Evolutionary conservation across 2,888 invertebrate species (phyloP), one percentile per base, ranked within the genome.

Genomic region (Vanessa cardui): DNA sequence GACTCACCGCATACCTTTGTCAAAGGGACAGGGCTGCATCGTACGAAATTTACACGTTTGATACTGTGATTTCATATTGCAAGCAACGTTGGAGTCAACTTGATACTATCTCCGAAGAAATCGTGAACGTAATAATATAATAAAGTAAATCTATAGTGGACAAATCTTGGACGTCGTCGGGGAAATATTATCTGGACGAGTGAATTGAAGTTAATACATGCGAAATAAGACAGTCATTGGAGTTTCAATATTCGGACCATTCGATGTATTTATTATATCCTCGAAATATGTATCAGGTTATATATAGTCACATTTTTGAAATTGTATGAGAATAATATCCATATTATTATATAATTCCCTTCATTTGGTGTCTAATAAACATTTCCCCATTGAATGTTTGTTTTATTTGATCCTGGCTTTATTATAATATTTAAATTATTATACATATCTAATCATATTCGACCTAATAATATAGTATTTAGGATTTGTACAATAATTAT

Each of bases 291-390:
- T 71, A 39, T 71, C 66, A 62, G 65, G 50, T 71, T 66, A 39
- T 47, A 60, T 63, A 70, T 59, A 71, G 66, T 72, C 47, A 62
- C 59, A 67, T 67, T 65, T 69, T 63, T 64, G 46, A 71, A 69
- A 68, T 72, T 74, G 67, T 72, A 66, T 64, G 64, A 67, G 56
- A 59, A 67, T 63, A 58, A 58, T 66, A 73, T 65, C 67, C 58
- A 69, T 50, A 49, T 58, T 67, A 59, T 64, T 62, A 73, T 72
- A 71, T 74, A 73, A 74, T 83, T 83, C 77, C 78, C 78, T 82
- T 84, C 77, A 83, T 81, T 85, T 84, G 80, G 86, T 89, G 86
- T 90, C 84, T 78, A 90, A 83, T 90, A 90, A 89, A 90, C 81
- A 83, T 81, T 85, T 85, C 80, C 79, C 73, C 80, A 81, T 77